A percentile compares a stretch with the other conserved stretches of the same genome.
These are phyloP conservation scores for Camponotus fellah DNA, from an alignment of 2,888 invertebrate species.

Conservation along the genomic window DNA sequence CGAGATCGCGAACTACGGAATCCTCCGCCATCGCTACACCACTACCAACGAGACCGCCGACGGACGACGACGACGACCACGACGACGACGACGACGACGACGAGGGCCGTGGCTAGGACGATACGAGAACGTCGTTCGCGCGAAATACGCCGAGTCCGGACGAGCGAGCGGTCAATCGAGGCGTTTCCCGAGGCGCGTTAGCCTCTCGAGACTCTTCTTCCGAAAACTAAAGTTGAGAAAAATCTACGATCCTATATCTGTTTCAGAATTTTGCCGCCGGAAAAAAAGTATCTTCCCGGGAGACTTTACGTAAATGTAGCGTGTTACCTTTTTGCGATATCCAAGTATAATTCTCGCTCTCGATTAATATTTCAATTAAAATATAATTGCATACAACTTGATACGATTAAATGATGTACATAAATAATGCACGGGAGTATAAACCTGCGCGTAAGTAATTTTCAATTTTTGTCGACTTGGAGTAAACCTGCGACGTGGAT, in stretches of 20 bases:
- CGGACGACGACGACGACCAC: slow-evolving; percentile 67
- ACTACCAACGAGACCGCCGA: slow-evolving; percentile 74
- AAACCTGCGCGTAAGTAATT: neutral
- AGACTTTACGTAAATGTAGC: neutral
- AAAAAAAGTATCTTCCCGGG: neutral
- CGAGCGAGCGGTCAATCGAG: neutral
- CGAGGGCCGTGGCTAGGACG: slow-evolving; percentile 23
- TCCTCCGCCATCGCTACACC: slow-evolving; percentile 86
- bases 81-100: slow-evolving; percentile 33
- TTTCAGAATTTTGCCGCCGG: neutral
- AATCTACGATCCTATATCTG: neutral
- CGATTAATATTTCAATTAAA: neutral
- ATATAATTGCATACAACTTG: neutral
- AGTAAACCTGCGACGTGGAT: neutral
- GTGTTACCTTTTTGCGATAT: neutral
- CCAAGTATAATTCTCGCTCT: neutral
- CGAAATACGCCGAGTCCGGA: neutral
- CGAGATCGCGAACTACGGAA: slow-evolving; percentile 68
- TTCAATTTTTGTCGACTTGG: neutral
- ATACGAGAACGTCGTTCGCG: neutral
- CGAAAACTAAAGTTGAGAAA: neutral
- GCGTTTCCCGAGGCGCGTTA: neutral
- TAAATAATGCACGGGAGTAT: neutral
- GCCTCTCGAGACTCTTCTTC: neutral
- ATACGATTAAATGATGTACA: neutral